Evolutionary conservation across 2,888 invertebrate genomes (phyloP).

Genomic region (Octonoba sinensis): DNA sequence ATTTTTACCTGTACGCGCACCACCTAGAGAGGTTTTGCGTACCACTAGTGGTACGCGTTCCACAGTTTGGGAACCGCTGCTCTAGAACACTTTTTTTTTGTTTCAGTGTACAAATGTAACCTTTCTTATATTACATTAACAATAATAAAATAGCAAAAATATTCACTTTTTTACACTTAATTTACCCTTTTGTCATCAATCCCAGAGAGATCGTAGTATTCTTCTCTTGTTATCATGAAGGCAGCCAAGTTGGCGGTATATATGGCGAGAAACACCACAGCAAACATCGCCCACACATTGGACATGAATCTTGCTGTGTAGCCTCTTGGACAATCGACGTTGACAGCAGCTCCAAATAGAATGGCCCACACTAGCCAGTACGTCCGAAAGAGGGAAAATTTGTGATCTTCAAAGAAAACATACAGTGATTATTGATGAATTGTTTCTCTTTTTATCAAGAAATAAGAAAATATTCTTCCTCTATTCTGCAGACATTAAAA

Average conservation of each 20-base stretch:
- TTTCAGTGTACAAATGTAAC: no score
- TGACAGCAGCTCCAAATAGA: slow-evolving; percentile 95
- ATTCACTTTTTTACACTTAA: not conserved
- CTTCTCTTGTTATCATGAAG: slow-evolving; percentile 99
- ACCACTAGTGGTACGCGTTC: no score
- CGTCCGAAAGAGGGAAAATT: slow-evolving; percentile 95
- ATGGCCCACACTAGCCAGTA: slow-evolving; percentile 99
- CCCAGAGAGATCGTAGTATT: slow-evolving; percentile 91
- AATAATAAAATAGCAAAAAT: no score
- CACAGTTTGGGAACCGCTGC: no score
- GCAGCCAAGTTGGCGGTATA: slow-evolving; percentile 99
- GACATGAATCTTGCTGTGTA: slow-evolving; percentile 94
- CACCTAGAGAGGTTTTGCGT: no score
- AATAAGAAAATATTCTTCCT: no score
- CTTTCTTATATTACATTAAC: no score
- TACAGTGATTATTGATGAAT: not conserved
- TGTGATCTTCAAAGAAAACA: slow-evolving; percentile 63
- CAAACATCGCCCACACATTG: slow-evolving; percentile 98
- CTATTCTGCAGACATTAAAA: no score
- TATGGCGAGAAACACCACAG: slow-evolving; percentile 97
- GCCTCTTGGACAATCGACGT: slow-evolving; percentile 95
- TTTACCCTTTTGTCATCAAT: slow-evolving; percentile 79
- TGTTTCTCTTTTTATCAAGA: not conserved
- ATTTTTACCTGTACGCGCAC: no score
- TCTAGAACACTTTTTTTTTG: no score